Conservation (phyloP, 2,888 invertebrate species). For the Neocrepidodera transversa region DNA sequence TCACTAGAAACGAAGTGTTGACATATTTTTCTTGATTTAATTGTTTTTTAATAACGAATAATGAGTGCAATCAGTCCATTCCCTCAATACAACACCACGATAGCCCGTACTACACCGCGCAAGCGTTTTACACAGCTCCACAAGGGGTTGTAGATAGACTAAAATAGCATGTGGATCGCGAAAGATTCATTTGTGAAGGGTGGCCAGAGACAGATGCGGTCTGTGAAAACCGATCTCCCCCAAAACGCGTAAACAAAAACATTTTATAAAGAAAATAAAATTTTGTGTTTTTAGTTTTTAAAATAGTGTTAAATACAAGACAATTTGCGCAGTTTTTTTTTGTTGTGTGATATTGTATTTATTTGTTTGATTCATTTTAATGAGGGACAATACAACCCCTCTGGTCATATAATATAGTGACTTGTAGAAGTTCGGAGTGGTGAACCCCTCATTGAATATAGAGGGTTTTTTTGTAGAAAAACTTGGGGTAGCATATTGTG, state of each 20-base stretch:
- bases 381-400: background rate
- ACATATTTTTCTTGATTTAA: too few species aligned
- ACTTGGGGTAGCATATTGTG: conserved; percentile 13
- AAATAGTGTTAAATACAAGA: background rate
- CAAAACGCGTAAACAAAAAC: background rate
- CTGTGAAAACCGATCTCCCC: background rate
- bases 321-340: too few species aligned
- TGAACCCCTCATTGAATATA: background rate
- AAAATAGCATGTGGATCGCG: conserved; percentile 38
- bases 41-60: too few species aligned
- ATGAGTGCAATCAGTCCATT: background rate
- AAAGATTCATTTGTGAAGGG: conserved; percentile 34
- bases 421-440: background rate
- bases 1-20: too few species aligned
- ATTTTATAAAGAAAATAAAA: background rate
- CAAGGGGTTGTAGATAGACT: conserved; percentile 39
- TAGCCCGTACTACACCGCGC: conserved; percentile 25
- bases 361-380: background rate
- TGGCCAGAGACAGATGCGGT: conserved; percentile 33
- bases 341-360: background rate
- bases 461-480: conserved; percentile 2
- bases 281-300: background rate
- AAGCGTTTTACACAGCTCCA: conserved; percentile 33
- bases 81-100: background rate
- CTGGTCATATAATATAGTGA: background rate